Conservation (phyloP, 2,797 vertebrate species). For the Squalus acanthias region DNA sequence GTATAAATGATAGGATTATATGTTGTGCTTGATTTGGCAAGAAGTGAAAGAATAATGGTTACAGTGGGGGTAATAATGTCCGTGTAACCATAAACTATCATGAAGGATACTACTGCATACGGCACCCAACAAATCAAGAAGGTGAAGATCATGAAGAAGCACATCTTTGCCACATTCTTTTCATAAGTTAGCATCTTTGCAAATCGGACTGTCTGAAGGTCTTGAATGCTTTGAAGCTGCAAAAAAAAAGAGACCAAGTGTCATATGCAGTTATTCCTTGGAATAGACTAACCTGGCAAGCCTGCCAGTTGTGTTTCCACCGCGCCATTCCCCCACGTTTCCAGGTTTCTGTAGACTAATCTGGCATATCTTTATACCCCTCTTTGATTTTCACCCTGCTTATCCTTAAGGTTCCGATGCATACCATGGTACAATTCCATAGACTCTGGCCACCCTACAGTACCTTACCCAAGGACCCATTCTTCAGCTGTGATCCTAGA, state of each 20-base stretch:
- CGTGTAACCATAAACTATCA: constrained; percentile 73
- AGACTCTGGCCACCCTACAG: not conserved
- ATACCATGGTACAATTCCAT: too few relatives aligned
- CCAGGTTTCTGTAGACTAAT: not conserved
- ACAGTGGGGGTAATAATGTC: constrained; percentile 72
- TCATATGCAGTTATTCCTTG: not conserved
- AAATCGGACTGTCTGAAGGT: constrained; percentile 80
- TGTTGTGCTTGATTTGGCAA: constrained; percentile 81
- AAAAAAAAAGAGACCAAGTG: constrained; percentile 40
- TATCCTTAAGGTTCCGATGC: not conserved
- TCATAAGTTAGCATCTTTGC: constrained; percentile 82
- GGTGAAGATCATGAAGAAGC: constrained; percentile 77
- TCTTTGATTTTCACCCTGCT: not conserved
- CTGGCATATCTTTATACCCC: not conserved
- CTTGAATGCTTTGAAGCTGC: constrained; percentile 77
- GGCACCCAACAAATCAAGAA: constrained; percentile 88
- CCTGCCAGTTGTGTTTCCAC: not conserved
- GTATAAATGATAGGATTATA: constrained; percentile 87
- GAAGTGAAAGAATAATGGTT: constrained; percentile 78
- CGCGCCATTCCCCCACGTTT: not conserved
- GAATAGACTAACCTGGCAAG: not conserved
- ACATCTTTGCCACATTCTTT: constrained; percentile 84
- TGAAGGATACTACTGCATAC: constrained; percentile 75
- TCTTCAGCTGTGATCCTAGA: not conserved
- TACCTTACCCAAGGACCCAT: not conserved